Percentiles rank a stretch among this genome's conserved stretches.
These are phyloP conservation scores for Penaeus monodon DNA, from an alignment of 2,888 invertebrate species.

Conservation along the genomic window DNA sequence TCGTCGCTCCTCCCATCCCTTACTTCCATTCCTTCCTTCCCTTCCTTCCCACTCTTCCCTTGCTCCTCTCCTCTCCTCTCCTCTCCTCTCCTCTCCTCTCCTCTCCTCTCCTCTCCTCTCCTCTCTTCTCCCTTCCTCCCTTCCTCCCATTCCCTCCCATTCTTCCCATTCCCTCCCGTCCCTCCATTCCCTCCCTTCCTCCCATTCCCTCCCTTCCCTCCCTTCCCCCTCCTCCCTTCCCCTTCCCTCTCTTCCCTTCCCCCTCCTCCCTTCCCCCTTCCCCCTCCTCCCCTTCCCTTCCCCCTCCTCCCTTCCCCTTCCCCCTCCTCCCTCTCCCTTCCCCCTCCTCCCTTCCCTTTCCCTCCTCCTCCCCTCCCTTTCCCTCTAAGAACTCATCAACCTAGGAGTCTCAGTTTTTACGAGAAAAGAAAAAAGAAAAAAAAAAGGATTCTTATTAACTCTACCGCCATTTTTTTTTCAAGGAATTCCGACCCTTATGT, in stretches of 20 bases:
- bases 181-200: not conserved
- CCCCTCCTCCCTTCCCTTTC: not conserved
- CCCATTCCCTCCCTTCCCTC: not conserved
- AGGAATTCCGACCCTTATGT: no score
- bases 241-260: not conserved
- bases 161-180: not conserved
- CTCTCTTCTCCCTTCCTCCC: not conserved
- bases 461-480: no score
- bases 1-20: not conserved
- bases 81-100: not conserved
- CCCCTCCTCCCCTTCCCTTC: not conserved
- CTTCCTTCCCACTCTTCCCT: not conserved
- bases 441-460: no score
- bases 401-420: no score
- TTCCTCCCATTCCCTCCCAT: not conserved
- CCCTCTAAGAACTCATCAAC: no score
- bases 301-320: not conserved
- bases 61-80: not conserved
- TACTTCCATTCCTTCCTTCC: not conserved
- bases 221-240: not conserved
- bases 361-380: not conserved
- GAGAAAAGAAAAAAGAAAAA: no score
- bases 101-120: not conserved
- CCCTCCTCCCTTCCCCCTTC: accelerated
- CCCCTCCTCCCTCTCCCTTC: not conserved